Conservation (phyloP, 1,140 invertebrate genomes). For the Aphelenchoides avenae region DNA sequence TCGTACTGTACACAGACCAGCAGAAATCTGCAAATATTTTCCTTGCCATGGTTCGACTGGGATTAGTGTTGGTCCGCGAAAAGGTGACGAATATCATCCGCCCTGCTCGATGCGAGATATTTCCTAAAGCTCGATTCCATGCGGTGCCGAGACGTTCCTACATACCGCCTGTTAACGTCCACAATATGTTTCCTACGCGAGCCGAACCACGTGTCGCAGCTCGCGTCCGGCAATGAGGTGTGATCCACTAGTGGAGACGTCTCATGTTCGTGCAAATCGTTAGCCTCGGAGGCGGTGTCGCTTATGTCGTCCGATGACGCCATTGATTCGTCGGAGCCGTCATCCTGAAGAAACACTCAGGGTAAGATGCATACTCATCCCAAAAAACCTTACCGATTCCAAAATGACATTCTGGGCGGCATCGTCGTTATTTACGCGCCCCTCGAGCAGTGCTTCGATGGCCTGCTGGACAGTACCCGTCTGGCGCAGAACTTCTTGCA, state of each 20-base stretch:
- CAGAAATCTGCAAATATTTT: too few species aligned
- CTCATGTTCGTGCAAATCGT: not conserved
- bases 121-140: conserved; percentile 17
- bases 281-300: too few species aligned
- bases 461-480: not conserved
- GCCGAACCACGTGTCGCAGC: conserved; percentile 9
- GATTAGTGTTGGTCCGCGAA: too few species aligned
- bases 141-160: not conserved
- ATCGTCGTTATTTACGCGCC: not conserved
- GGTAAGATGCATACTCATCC: too few species aligned
- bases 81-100: conserved; percentile 36
- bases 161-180: conserved; percentile 17
- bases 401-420: too few species aligned
- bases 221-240: not conserved
- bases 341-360: too few species aligned
- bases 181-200: conserved; percentile 24
- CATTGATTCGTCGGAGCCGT: too few species aligned
- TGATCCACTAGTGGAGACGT: not conserved
- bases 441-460: not conserved
- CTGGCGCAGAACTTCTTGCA: conserved; percentile 22
- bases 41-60: too few species aligned
- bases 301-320: too few species aligned
- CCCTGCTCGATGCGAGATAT: conserved; percentile 24
- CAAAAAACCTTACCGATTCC: too few species aligned
- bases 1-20: too few species aligned